Base-by-base conservation (phyloP, 2,888 invertebrate genomes). In the Lumbricus terrestris region DNA sequence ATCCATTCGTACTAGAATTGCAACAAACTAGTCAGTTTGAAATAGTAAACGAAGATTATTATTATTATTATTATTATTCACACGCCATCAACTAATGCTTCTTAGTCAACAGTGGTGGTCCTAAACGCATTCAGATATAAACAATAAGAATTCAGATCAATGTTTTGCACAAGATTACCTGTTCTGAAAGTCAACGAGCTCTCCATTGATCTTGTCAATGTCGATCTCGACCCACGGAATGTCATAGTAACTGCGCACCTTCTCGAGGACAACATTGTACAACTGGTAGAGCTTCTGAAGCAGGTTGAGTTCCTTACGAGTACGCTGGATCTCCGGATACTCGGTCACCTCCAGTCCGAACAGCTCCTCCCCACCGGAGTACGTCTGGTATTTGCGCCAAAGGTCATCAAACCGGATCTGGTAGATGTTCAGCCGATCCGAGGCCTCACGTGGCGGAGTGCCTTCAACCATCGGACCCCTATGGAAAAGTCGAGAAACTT, bases 221-320 rank as follows among this genome's bases (percentile, higher is more conserved):
- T 99, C 98, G 13, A 98, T 96, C 93, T 98, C 98, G 83, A 97
- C 97, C 99, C 99, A 98, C 0, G 98, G 97, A 93, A 99, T 98
- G 93, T 98, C 98, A 94, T 98, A 98, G 95, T 99, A 99, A 94
- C 98, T 98, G 95, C 97, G 98, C 90, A 99, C 98, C 91, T 98
- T 96, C 94, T 99, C 98, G 91, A 98, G 97, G 5, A 99, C 99
- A 94, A 98, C 98, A 94, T 99, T 99, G 95, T 99, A 99, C 16
- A 99, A 95, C 94, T 98, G 97, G 94, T 99, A 99, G 5, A 99
- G 96, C 94, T 99, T 99, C 95, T 99, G 98, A 16, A 99, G 96
- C n/a, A 99, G 96, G 95, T 98, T 98, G 33, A 99, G 95, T 94
- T 99, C 99, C 94, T 98, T 98, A 91, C 98, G 93, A 91, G 98